Evolutionary conservation across 1,140 invertebrate genomes (phyloP), one percentile per base, ranked within the genome.

Genomic region (Protaetia brevitarsis): DNA sequence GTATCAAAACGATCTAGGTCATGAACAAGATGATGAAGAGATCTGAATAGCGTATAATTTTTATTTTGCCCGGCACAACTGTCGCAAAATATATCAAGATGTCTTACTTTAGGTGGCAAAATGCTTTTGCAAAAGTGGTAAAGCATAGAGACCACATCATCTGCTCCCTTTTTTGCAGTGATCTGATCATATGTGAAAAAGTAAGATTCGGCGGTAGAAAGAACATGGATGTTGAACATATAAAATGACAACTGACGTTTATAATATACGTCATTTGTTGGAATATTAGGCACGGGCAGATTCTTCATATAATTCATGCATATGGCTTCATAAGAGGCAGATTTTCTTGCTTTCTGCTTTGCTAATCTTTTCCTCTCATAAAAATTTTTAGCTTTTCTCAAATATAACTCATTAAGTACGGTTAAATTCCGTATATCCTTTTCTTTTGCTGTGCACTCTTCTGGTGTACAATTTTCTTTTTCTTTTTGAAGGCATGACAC

Each of bases 181-280:
- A n/a, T n/a, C n/a, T n/a, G n/a, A n/a, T 45, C 41, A 63, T 74
- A 75, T 11, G 58, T 34, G 56, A 71, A 73, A 64, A 74, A 75
- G 10, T 66, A 13, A 41, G 51, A 59, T 57, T 69, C 13, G 11
- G 29, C 10, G 29, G 59, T n/a, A n/a, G n/a, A n/a, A n/a, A n/a
- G 56, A 34, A 61, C 23, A 62, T 74, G 72, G 19, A 75, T 66
- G 59, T 71, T 75, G 45, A 74, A 75, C 29, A 26, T 26, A 63
- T 67, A 72, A 34, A 70, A 23, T 60, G 31, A 63, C 34, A 71
- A 45, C 41, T 68, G 66, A 21, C 69, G 23, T 69, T 66, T 71
- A 30, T 71, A 69, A 57, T 71, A 71, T 11, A 71, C 64, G 28
- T 70, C 68, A 37, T 71, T 71, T 23, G 62, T 71, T 13, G 59